A percentile compares a stretch with the other conserved stretches of the same genome.
Conservation (phyloP, 2,797 vertebrate genomes). For the Hydrocynus forskahlii region DNA sequence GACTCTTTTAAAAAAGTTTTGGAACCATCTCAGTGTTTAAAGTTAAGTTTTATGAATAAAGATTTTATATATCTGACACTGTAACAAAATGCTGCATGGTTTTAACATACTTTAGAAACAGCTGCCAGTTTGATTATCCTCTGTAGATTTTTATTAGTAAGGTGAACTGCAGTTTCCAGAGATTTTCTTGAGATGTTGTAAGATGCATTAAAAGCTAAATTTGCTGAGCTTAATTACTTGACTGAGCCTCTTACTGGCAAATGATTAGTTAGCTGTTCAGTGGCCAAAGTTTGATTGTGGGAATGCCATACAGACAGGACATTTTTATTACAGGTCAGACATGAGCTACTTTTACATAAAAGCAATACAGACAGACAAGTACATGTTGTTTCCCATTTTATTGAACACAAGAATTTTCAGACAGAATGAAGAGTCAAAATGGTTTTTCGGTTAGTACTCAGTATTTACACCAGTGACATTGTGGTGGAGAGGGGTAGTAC, state of each 20-base stretch:
- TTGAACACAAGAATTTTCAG: slow-evolving; percentile 92
- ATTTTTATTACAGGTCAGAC: neutral
- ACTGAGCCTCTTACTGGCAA: slow-evolving; percentile 15
- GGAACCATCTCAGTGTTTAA: too few relatives aligned
- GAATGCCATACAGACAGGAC: slow-evolving; percentile 17
- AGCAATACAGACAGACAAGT: slow-evolving; percentile 18
- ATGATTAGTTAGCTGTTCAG: slow-evolving; percentile 20
- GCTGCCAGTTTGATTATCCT: neutral
- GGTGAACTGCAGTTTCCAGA: slow-evolving; percentile 16
- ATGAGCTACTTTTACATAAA: slow-evolving; percentile 11
- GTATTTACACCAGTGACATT: slow-evolving; percentile 94
- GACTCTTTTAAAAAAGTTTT: too few relatives aligned
- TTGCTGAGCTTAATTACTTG: slow-evolving; percentile 38
- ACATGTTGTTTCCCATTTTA: slow-evolving; percentile 79
- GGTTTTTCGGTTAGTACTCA: slow-evolving; percentile 87
- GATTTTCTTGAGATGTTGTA: slow-evolving; percentile 25
- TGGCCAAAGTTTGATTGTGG: slow-evolving; percentile 31
- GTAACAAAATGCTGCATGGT: too few relatives aligned
- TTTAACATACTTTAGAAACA: neutral
- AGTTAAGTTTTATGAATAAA: too few relatives aligned
- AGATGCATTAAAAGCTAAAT: slow-evolving; percentile 31
- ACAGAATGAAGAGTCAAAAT: slow-evolving; percentile 93
- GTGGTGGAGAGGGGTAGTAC: slow-evolving; percentile 79
- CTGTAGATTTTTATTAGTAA: slow-evolving; percentile 27
- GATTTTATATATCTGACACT: too few relatives aligned